Evolutionary conservation across 53 echinoderm and acorn worm genomes (phyloP), one percentile per base, ranked within the genome.

Genomic region (Mesocentrotus franciscanus): DNA sequence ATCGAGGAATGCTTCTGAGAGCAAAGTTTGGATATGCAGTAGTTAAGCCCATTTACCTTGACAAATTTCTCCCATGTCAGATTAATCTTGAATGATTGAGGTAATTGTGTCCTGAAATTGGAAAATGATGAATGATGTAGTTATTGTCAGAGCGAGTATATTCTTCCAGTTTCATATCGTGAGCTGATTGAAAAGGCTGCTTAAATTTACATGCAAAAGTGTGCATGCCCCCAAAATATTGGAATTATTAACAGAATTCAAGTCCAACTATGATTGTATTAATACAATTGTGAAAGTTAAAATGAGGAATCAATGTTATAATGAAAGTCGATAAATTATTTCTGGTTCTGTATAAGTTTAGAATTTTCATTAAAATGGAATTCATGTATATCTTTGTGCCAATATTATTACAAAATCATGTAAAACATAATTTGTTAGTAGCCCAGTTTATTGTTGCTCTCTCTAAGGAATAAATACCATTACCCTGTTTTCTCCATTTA

Each of bases 51-150:
- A 58, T 87, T 57, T 87, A 87, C 87, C 87, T 57, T 87, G 87
- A 58, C 34, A 58, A 87, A 87, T 87, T 87, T 58, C 87, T 58
- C n/a, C 49, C 87, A 57, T 87, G 87, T 87, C 87, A 87, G 27
- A 58, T 58, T 57, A 87, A 87, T 87, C 87, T 58, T 87, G 87
- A 87, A 87, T 58, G 87, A 87, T 87, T 87, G 87, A 58, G 58
- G 34, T 87, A 87, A 87, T 87, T 87, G n/a, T 27, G 26, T n/a
- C 58, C 58, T 87, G 57, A 87, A 87, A 87, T 87, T 87, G 87
- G 87, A 87, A 87, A 87, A 87, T 87, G 87, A 87, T 87, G 87
- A 87, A 87, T 87, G 87, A 87, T 87, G 58, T 87, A 57, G 4
- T 87, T 29, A 87, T 87, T 87, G 20, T 85, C 24, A 11, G 58